Evolutionary conservation across 2,797 vertebrate genomes (phyloP).

Genomic region (Cirrhinus mrigala): DNA sequence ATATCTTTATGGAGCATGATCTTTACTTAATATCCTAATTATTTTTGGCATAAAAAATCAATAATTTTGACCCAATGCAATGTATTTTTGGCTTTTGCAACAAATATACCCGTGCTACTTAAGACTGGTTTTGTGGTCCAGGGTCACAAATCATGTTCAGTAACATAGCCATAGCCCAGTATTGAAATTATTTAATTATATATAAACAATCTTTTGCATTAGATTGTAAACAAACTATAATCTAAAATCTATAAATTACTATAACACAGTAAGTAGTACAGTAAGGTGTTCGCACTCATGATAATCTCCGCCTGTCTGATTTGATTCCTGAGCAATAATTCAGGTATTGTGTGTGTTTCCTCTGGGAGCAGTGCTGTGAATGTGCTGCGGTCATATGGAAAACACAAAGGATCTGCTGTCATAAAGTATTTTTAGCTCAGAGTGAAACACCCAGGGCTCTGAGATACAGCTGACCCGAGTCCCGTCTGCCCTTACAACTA

Average conservation of each 20-base stretch:
- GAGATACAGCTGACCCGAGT: not conserved
- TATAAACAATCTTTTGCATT: not conserved
- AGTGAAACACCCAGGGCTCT: not conserved
- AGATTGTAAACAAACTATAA: not conserved
- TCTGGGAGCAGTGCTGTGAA: not conserved
- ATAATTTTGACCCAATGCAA: too few species aligned
- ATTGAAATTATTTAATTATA: not conserved
- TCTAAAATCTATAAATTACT: not conserved
- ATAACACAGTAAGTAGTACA: not conserved
- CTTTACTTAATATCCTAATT: too few species aligned
- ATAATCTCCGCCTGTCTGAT: not conserved
- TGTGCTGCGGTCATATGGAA: conserved; percentile 8
- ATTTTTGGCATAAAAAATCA: too few species aligned
- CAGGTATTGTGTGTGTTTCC: conserved; percentile 14
- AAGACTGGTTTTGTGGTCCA: too few species aligned
- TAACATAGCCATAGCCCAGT: too few species aligned
- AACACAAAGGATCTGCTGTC: conserved; percentile 12
- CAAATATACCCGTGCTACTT: too few species aligned
- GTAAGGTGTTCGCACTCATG: not conserved
- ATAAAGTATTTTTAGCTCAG: conserved; percentile 13
- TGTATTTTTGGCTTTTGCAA: too few species aligned
- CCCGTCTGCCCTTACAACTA: not conserved
- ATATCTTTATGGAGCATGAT: too few species aligned
- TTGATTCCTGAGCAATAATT: conserved; percentile 20
- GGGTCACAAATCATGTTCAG: too few species aligned